Percentiles rank a stretch among this genome's conserved stretches.
phyloP scores from a whole-genome alignment of 2,797 vertebrate species.

The Streptopelia turtur region DNA sequence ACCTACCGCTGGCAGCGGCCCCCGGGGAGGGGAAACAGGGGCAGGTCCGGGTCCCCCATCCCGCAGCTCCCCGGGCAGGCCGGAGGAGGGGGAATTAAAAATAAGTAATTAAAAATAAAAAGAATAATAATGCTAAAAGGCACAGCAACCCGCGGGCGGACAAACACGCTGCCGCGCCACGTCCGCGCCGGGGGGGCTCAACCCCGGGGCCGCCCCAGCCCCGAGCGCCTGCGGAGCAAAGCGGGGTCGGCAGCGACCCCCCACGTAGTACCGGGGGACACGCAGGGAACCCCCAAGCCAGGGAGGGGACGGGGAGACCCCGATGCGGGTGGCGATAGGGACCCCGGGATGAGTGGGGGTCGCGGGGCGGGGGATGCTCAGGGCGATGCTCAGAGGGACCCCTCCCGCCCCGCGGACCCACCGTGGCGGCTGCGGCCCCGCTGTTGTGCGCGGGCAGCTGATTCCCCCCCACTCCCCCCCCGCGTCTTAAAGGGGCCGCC shows the following conservation, averaged over 20 bases:
- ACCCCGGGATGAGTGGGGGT: too few relatives aligned
- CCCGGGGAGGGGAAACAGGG: neutral
- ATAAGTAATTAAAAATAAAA: neutral
- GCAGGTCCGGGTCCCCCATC: neutral
- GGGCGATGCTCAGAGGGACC: neutral
- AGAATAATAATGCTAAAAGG: neutral
- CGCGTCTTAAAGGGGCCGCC: conserved; percentile 32
- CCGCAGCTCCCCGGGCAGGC: neutral
- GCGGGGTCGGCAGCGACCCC: neutral
- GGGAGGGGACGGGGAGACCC: neutral
- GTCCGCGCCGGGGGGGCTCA: neutral
- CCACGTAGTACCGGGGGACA: neutral
- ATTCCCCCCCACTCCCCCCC: neutral
- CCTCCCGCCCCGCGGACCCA: neutral
- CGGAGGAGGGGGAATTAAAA: neutral
- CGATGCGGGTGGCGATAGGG: neutral
- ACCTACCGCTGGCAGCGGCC: neutral
- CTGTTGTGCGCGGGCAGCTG: neutral
- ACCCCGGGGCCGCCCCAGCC: neutral
- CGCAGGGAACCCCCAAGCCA: neutral
- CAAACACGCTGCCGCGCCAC: neutral
- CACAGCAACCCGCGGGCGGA: neutral
- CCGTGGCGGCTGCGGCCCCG: neutral
- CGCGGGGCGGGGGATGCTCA: neutral
- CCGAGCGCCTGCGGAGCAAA: neutral